Evolutionary conservation across 2,113 vertebrate species (phyloP).

Genomic region (Microtus oregoni): DNA sequence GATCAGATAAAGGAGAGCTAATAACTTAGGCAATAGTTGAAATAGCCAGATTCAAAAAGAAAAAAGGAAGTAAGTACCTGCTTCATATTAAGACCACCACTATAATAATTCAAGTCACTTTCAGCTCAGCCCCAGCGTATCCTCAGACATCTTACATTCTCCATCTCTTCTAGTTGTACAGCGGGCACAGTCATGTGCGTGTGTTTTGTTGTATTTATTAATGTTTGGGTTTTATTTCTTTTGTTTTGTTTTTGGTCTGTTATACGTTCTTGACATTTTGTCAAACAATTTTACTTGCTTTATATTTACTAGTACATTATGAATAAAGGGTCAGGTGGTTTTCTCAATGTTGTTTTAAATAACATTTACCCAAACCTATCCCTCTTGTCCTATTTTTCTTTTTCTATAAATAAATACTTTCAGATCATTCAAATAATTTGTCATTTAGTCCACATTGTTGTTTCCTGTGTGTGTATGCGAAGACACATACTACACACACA

Average conservation of each 20-base stretch:
- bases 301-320: neutral
- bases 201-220: neutral
- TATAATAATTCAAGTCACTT: neutral
- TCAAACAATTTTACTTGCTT: neutral
- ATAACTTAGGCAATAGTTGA: neutral
- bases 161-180: neutral
- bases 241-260: conserved; percentile 7
- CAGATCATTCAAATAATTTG: neutral
- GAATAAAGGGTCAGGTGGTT: neutral
- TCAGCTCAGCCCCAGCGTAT: neutral
- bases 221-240: neutral
- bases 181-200: neutral
- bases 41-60: neutral
- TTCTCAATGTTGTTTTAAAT: neutral
- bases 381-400: neutral
- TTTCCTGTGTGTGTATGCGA: neutral
- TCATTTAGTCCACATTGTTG: neutral
- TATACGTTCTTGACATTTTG: neutral
- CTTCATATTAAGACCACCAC: neutral
- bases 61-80: neutral
- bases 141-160: neutral
- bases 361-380: neutral
- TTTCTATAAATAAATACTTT: neutral
- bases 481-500: no score
- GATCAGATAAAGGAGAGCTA: neutral